A percentile compares a stretch with the other conserved stretches of the same genome.
Evolutionary conservation across 2,888 invertebrate genomes (phyloP).

Genomic region (Heliconius ismenius): DNA sequence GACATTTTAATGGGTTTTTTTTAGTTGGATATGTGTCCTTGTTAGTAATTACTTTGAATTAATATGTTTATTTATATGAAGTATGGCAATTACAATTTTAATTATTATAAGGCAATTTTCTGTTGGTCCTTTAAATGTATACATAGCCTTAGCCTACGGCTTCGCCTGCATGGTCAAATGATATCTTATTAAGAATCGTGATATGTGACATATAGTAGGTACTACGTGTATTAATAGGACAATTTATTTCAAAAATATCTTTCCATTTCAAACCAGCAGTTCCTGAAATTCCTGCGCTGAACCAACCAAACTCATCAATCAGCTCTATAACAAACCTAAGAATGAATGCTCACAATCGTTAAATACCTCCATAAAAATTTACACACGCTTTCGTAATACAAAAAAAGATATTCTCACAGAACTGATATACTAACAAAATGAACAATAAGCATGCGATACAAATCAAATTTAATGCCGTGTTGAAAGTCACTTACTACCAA

Average conservation of each 20-base stretch:
- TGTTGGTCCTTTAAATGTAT: too few relatives aligned
- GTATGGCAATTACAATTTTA: neutral
- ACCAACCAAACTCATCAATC: too few relatives aligned
- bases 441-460: slow-evolving; percentile 27
- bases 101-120: neutral
- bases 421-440: slow-evolving; percentile 22
- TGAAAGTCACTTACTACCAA: slow-evolving; percentile 23
- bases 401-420: slow-evolving; percentile 24
- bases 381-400: slow-evolving; percentile 27
- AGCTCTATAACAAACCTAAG: neutral
- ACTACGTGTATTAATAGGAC: neutral
- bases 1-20: slow-evolving; percentile 25
- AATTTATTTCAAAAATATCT: neutral
- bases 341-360: neutral
- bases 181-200: neutral
- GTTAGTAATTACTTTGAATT: neutral
- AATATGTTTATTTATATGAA: neutral
- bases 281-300: too few relatives aligned
- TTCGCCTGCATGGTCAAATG: neutral
- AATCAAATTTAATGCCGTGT: slow-evolving; percentile 27
- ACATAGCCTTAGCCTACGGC: neutral
- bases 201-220: neutral
- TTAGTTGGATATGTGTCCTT: neutral
- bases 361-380: slow-evolving; percentile 15
- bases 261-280: too few relatives aligned